Evolutionary conservation across 2,888 invertebrate species (phyloP), one percentile per base, ranked within the genome.

Genomic region (Neria commutata): DNA sequence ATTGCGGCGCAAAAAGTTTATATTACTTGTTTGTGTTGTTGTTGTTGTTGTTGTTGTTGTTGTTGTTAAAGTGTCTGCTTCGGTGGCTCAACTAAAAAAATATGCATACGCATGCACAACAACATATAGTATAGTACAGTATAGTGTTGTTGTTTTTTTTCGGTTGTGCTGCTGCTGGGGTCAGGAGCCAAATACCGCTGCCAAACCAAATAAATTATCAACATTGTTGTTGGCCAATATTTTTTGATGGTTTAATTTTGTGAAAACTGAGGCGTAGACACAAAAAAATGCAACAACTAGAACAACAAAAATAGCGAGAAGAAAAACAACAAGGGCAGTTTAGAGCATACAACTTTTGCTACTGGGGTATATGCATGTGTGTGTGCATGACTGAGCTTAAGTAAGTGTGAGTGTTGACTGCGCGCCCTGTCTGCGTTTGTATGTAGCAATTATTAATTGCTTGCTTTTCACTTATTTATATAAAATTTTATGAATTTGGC

Each of bases 211-310:
- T 74, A 73, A 73, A 73, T 73, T 74, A 74, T 67, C 68, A 56
- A 65, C 73, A 70, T 70, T 73, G 72, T 74, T 59, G 59, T 73
- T 73, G 73, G 74, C 69, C 75, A 73, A 75, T n/a, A n/a, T n/a
- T 73, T 73, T 75, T 72, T 73, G 73, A 75, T 73, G 75, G 74
- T 73, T 73, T 73, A 75, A 73, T 75, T 73, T 73, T 73, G 73
- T 75, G 75, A 72, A 74, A 73, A 73, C 75, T 72, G 73, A 75
- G 73, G 72, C 74, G 72, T 74, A 67, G 70, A 71, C 19, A 21
- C 33, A 47, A 46, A 14, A 33, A 47, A n/a, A n/a, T n/a, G n/a
- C 46, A 34, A 42, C 42, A 23, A 45, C 53, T 10, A 25, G 26
- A 42, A 25, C 42, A 42, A 53, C 53, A 40, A 48, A 6, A 34